Evolutionary conservation across 92 coral and sea anemone genomes (phyloP).

Genomic region (Heteractis magnifica): DNA sequence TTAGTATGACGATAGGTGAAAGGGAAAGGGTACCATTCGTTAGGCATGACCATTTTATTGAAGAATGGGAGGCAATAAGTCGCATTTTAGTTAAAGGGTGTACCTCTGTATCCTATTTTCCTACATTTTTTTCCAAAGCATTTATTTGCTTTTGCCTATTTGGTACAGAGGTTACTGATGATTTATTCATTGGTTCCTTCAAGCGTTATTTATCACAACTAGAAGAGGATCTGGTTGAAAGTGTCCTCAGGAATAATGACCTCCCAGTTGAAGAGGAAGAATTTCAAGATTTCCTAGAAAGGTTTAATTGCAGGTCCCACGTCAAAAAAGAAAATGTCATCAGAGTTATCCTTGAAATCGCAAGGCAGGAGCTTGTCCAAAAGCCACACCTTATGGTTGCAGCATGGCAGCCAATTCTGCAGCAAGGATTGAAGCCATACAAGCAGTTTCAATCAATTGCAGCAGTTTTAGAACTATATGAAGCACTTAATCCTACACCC

Average conservation of each 20-base stretch:
- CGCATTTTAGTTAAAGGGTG: slow-evolving; percentile 60
- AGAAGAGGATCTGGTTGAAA: slow-evolving; percentile 44
- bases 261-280: slow-evolving; percentile 60
- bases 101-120: slow-evolving; percentile 45
- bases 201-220: slow-evolving; percentile 48
- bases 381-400: slow-evolving; percentile 56
- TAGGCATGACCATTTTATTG: slow-evolving; percentile 65
- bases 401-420: slow-evolving; percentile 53
- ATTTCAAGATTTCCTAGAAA: slow-evolving; percentile 54
- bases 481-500: slow-evolving; percentile 43
- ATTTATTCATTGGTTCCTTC: slow-evolving; percentile 41
- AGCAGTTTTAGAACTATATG: slow-evolving; percentile 35
- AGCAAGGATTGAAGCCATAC: slow-evolving; percentile 33
- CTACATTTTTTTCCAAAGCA: slow-evolving; percentile 56
- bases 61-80: slow-evolving; percentile 67
- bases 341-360: slow-evolving; percentile 41
- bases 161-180: slow-evolving; percentile 37
- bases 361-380: slow-evolving; percentile 56
- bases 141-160: slow-evolving; percentile 51
- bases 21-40: slow-evolving; percentile 59
- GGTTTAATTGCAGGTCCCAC: slow-evolving; percentile 59
- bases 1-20: slow-evolving; percentile 30
- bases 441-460: slow-evolving; percentile 33
- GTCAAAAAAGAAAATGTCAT: slow-evolving; percentile 50
- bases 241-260: slow-evolving; percentile 17